Conservation (phyloP, 2,888 invertebrate genomes). For the Tetragnatha montana region DNA sequence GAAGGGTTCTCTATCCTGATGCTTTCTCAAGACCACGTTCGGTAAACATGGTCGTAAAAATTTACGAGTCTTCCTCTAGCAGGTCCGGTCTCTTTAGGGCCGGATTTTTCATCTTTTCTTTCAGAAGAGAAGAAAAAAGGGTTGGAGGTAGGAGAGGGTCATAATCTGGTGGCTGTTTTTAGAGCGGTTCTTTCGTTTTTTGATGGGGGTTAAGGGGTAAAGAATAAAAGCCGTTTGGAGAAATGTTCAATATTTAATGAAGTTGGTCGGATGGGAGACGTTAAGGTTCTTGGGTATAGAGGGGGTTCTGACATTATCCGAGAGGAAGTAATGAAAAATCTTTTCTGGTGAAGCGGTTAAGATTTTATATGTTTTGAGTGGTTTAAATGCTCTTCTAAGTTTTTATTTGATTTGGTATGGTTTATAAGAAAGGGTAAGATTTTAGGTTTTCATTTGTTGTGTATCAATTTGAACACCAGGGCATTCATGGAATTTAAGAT, state of each 20-base stretch:
- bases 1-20: conserved; percentile 5
- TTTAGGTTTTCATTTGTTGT: too few relatives aligned
- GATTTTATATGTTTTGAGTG: too few relatives aligned
- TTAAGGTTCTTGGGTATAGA: too few relatives aligned
- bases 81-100: background rate
- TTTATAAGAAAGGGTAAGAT: too few relatives aligned
- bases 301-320: too few relatives aligned
- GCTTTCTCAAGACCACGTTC: conserved; percentile 14
- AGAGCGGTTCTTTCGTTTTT: background rate
- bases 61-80: conserved; percentile 39
- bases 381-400: too few relatives aligned
- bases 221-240: background rate
- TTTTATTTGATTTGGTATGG: too few relatives aligned
- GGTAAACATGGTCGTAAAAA: conserved; percentile 55
- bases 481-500: too few relatives aligned
- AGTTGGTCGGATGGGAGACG: background rate
- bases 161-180: conserved; percentile 9
- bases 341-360: too few relatives aligned
- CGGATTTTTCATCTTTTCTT: conserved; percentile 30
- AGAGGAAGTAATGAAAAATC: too few relatives aligned
- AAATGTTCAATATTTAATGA: background rate
- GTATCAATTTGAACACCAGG: too few relatives aligned
- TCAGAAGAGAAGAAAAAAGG: background rate
- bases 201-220: background rate
- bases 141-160: background rate